A percentile compares a stretch with the other conserved stretches of the same genome.
Conservation (phyloP, 2,113 vertebrate genomes). For the Campylorhamphus procurvoides region DNA sequence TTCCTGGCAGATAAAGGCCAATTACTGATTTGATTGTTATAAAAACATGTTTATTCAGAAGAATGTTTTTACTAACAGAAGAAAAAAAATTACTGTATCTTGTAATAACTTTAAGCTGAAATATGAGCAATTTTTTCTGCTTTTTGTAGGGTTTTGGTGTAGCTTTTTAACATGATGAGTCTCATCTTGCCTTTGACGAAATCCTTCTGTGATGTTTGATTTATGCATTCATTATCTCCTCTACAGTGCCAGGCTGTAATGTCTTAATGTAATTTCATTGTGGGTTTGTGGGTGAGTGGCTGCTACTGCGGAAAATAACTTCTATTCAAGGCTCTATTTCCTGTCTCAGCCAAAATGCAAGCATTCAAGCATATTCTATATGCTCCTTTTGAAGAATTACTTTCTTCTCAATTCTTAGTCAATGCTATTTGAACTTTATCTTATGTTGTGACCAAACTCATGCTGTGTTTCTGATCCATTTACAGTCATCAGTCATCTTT, state of each 20-base stretch:
- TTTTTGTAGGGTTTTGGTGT: neutral
- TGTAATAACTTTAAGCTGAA: neutral
- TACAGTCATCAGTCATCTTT: neutral
- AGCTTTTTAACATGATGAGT: neutral
- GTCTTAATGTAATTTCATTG: conserved; percentile 2
- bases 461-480: neutral
- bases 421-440: neutral
- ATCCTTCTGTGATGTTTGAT: neutral
- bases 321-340: neutral
- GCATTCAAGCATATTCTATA: neutral
- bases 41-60: neutral
- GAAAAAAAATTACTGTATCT: neutral
- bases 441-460: neutral
- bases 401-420: neutral
- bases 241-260: neutral
- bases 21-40: neutral
- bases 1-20: neutral
- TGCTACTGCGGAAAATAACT: neutral
- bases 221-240: neutral
- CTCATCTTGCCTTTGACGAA: neutral
- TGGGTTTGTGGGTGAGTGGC: neutral
- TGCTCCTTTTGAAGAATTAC: neutral
- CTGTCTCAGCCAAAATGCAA: neutral
- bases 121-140: neutral
- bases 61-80: neutral